Percentiles rank a stretch among this genome's conserved stretches.
phyloP scores from a whole-genome alignment of 2,113 vertebrate species.

The Nettapus auritus region DNA sequence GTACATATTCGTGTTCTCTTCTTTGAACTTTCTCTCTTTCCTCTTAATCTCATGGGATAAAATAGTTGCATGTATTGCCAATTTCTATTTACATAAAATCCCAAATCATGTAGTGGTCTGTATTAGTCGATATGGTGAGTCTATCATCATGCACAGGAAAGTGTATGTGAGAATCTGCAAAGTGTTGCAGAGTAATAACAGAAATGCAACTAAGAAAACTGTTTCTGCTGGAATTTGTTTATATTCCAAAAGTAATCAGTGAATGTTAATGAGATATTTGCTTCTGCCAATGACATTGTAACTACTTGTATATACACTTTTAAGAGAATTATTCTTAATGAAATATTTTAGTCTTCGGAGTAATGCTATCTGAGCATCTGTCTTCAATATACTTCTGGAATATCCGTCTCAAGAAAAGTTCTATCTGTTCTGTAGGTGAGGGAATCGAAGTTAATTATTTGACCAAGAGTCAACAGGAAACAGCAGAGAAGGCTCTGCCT shows the following conservation, averaged over 20 bases:
- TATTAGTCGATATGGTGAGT: not conserved
- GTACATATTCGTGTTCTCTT: not conserved
- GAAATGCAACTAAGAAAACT: not conserved
- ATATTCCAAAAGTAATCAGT: not conserved
- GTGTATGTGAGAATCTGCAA: not conserved
- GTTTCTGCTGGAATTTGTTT: not conserved
- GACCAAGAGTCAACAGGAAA: not conserved
- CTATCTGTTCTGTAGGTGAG: constrained; percentile 9
- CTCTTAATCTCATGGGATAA: not conserved
- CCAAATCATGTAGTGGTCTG: not conserved
- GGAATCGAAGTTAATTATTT: not conserved
- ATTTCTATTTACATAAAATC: not conserved
- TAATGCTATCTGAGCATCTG: not conserved
- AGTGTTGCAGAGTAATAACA: not conserved
- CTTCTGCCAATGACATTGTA: not conserved
- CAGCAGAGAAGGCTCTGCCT: not conserved
- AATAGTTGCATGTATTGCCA: not conserved
- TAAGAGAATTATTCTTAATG: not conserved
- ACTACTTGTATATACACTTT: not conserved
- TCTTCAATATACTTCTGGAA: not conserved
- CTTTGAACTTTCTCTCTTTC: not conserved
- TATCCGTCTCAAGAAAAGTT: not conserved
- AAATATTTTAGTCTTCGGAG: not conserved
- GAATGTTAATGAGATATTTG: not conserved
- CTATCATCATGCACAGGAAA: not conserved